Percentiles rank a stretch among this genome's conserved stretches.
phyloP scores from a whole-genome alignment of 2,888 invertebrate species.

The Tillus elongatus region DNA sequence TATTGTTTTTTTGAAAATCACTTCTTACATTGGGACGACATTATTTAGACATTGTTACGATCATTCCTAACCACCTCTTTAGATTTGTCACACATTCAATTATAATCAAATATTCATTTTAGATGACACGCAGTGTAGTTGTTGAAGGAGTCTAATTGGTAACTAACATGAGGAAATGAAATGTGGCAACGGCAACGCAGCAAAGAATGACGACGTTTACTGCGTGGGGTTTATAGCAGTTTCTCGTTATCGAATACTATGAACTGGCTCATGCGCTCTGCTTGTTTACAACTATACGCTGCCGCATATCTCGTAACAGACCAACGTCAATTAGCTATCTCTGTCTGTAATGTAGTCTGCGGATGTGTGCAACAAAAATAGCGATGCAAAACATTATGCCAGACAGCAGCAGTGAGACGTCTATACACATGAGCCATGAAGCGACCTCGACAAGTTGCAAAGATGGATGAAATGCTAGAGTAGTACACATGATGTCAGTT shows the following conservation, averaged over 20 bases:
- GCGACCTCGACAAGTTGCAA: constrained; percentile 2
- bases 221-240: too few relatives aligned
- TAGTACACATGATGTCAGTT: too few relatives aligned
- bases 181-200: background rate
- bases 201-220: background rate
- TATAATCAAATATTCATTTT: constrained; percentile 1
- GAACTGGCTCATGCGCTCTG: constrained; percentile 41
- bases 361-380: constrained; percentile 14
- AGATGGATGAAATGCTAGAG: too few relatives aligned
- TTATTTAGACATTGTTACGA: too few relatives aligned
- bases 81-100: too few relatives aligned
- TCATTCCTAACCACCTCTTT: too few relatives aligned
- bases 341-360: constrained; percentile 17
- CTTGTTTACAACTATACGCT: constrained; percentile 45
- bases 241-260: constrained; percentile 36
- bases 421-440: background rate
- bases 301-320: constrained; percentile 31
- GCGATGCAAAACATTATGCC: constrained; percentile 17
- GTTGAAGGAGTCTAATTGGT: too few relatives aligned
- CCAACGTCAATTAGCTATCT: constrained; percentile 8
- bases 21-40: too few relatives aligned
- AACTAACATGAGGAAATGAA: too few relatives aligned
- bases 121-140: too few relatives aligned
- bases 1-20: too few relatives aligned
- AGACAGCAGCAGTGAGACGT: background rate